phyloP scores from a whole-genome alignment of 1,140 invertebrate species.

The Rhopalosiphum maidis region DNA sequence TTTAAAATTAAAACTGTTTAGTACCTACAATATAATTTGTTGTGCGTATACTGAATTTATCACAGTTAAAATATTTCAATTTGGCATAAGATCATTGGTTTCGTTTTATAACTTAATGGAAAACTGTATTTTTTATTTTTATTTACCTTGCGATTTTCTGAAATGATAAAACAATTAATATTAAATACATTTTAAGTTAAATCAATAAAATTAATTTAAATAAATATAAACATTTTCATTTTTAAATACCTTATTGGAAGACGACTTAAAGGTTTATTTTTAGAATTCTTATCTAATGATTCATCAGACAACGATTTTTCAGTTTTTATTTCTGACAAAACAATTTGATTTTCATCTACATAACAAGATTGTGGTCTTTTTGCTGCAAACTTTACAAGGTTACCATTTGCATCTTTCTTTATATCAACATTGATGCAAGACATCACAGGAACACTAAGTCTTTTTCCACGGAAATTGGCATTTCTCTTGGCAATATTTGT shows the following conservation, averaged over 20 bases:
- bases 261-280: constrained; percentile 44
- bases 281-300: constrained; percentile 13
- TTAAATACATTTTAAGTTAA: neutral
- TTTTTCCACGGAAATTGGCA: neutral
- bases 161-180: constrained; percentile 32
- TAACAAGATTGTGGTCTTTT: constrained; percentile 53
- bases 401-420: constrained; percentile 47
- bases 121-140: neutral
- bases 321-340: constrained; percentile 29
- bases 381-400: neutral
- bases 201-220: neutral
- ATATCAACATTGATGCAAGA: neutral
- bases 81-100: constrained; percentile 50
- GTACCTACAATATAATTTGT: neutral
- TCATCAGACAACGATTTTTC: constrained; percentile 50
- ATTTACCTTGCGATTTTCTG: constrained; percentile 56
- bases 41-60: constrained; percentile 53
- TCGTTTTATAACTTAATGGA: constrained; percentile 29
- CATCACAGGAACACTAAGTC: constrained; percentile 41
- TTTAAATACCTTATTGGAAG: constrained; percentile 53
- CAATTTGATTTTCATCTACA: constrained; percentile 25
- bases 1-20: neutral
- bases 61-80: constrained; percentile 44
- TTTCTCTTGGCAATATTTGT: constrained; percentile 38
- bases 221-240: neutral